Evolutionary conservation across 2,888 invertebrate species (phyloP).

Genomic region (Luperina nickerlii): DNA sequence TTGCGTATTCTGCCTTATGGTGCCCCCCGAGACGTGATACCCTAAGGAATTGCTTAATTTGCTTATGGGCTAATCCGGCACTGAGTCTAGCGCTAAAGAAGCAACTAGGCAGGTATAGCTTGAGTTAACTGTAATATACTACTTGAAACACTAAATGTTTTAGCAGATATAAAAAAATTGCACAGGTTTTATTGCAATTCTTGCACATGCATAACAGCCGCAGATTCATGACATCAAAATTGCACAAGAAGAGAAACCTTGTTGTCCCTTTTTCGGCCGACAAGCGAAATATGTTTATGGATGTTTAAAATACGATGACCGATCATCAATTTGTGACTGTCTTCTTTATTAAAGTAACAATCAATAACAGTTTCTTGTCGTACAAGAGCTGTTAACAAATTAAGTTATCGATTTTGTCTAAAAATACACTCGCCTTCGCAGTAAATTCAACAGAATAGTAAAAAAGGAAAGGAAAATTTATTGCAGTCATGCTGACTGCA

Average conservation of each 20-base stretch:
- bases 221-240: not conserved
- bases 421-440: constrained; percentile 3
- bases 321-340: not conserved
- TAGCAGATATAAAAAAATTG: not conserved
- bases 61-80: too few species aligned
- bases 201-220: not conserved
- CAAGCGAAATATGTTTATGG: not conserved
- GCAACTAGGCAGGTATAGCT: not conserved
- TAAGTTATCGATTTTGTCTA: constrained; percentile 25
- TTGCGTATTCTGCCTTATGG: too few species aligned
- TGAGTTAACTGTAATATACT: not conserved
- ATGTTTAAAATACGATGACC: not conserved
- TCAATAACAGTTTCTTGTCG: not conserved
- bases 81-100: not conserved
- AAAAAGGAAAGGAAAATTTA: not conserved
- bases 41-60: too few species aligned
- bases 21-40: too few species aligned
- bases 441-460: not conserved
- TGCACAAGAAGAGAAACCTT: constrained; percentile 31
- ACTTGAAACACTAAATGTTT: not conserved
- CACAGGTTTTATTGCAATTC: constrained; percentile 1
- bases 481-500: not conserved
- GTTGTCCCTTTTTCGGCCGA: not conserved
- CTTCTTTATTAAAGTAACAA: constrained; percentile 6
- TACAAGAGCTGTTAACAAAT: constrained; percentile 21